Percentiles rank a stretch among this genome's conserved stretches.
phyloP scores from a whole-genome alignment of 2,888 invertebrate species.

The Cynaeus angustus region DNA sequence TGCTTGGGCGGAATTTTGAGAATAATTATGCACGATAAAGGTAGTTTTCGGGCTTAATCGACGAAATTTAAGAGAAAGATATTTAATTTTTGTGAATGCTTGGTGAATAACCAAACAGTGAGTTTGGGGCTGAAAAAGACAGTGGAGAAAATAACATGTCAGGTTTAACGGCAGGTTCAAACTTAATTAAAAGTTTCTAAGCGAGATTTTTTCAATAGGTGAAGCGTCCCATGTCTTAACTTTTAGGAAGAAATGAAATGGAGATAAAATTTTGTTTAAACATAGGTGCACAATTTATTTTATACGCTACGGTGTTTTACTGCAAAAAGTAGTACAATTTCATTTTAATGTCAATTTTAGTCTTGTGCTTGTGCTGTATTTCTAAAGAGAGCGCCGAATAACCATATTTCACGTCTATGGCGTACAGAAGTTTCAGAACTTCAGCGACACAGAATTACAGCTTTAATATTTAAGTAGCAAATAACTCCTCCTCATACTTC shows the following conservation, averaged over 20 bases:
- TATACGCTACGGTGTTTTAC: too few species aligned
- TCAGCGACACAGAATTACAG: background rate
- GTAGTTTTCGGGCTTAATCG: background rate
- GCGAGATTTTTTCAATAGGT: too few species aligned
- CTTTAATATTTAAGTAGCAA: conserved; percentile 13
- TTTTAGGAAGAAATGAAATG: too few species aligned
- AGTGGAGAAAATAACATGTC: background rate
- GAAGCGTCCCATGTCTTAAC: too few species aligned
- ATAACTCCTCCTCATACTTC: conserved; percentile 3
- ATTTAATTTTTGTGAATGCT: too few species aligned
- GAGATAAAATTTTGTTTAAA: too few species aligned
- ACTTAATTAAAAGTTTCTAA: conserved; percentile 1
- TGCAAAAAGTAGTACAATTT: too few species aligned
- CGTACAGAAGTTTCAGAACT: conserved; percentile 6
- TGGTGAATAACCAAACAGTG: too few species aligned
- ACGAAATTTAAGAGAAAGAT: background rate
- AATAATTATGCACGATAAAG: background rate
- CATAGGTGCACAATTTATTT: too few species aligned
- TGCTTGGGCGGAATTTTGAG: conserved; percentile 36
- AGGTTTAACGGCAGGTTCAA: background rate
- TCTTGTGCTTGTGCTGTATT: too few species aligned
- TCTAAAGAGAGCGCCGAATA: background rate
- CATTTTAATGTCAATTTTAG: too few species aligned
- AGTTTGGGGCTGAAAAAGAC: background rate
- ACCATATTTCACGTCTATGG: conserved; percentile 15